Evolutionary conservation across 2,888 invertebrate species (phyloP).

Genomic region (Ormyrus thymus): DNA sequence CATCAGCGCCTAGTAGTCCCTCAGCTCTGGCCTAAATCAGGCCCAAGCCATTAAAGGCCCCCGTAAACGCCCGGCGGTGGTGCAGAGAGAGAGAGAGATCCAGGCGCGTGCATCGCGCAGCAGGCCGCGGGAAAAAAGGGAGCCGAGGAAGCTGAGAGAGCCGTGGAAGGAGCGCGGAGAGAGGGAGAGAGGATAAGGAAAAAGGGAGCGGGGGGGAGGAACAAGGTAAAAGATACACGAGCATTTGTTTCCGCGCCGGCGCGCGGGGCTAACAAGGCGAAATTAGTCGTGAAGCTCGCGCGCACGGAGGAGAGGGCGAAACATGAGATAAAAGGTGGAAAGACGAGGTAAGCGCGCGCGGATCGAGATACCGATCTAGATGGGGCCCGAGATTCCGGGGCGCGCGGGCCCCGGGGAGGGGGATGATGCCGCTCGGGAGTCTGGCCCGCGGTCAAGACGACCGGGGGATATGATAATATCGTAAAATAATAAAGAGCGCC

Average conservation of each 20-base stretch:
- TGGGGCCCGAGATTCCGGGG: conserved; percentile 39
- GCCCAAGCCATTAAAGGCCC: not conserved
- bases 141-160: too few relatives aligned
- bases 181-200: conserved; percentile 3
- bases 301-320: conserved; percentile 29
- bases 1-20: too few relatives aligned
- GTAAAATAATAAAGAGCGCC: conserved; percentile 45
- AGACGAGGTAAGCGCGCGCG: conserved; percentile 39
- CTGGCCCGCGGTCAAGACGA: conserved; percentile 7
- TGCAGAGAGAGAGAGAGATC: not conserved
- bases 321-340: conserved; percentile 55
- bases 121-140: too few relatives aligned
- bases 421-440: not conserved
- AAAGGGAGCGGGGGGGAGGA: conserved; percentile 1
- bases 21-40: too few relatives aligned
- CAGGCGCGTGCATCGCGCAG: too few relatives aligned
- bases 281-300: conserved; percentile 66
- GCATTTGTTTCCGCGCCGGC: conserved; percentile 53
- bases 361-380: conserved; percentile 44
- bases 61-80: not conserved
- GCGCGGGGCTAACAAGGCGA: conserved; percentile 65
- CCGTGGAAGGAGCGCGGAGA: not conserved
- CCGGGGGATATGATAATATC: conserved; percentile 38
- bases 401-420: conserved; percentile 20
- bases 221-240: conserved; percentile 24